Evolutionary conservation across 2,888 invertebrate species (phyloP).

Genomic region (Catocala fraxini): DNA sequence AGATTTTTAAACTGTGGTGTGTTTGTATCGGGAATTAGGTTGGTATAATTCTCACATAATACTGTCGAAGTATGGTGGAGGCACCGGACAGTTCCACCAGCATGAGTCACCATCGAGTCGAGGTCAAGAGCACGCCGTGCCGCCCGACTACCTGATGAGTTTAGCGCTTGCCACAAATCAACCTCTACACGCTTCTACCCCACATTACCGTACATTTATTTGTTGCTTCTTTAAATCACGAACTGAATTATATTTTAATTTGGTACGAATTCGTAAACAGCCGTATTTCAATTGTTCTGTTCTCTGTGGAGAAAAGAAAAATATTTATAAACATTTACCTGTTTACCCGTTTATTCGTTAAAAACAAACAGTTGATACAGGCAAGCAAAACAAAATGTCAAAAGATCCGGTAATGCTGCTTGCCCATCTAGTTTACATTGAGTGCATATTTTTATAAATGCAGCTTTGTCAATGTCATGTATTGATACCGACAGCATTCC

Average conservation of each 20-base stretch:
- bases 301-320: neutral
- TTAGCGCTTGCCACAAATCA: slow-evolving; percentile 72
- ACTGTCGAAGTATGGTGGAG: slow-evolving; percentile 46
- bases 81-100: slow-evolving; percentile 50
- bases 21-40: slow-evolving; percentile 10
- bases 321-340: slow-evolving; percentile 9
- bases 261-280: slow-evolving; percentile 19
- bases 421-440: slow-evolving; percentile 14
- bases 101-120: slow-evolving; percentile 73
- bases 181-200: slow-evolving; percentile 27
- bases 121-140: slow-evolving; percentile 82
- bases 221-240: slow-evolving; percentile 20
- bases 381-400: slow-evolving; percentile 26
- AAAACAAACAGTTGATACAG: slow-evolving; percentile 15
- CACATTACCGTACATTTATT: slow-evolving; percentile 23
- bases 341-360: slow-evolving; percentile 13
- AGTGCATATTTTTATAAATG: slow-evolving; percentile 6
- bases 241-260: slow-evolving; percentile 21
- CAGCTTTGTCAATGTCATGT: slow-evolving; percentile 15
- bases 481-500: neutral
- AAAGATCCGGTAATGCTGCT: slow-evolving; percentile 15
- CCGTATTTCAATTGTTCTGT: neutral
- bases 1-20: neutral
- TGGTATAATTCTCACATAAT: slow-evolving; percentile 44
- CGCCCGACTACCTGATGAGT: slow-evolving; percentile 75